A percentile compares a stretch with the other conserved stretches of the same genome.
phyloP scores from a whole-genome alignment of 2,888 invertebrate species.

The Folsomia candida region DNA sequence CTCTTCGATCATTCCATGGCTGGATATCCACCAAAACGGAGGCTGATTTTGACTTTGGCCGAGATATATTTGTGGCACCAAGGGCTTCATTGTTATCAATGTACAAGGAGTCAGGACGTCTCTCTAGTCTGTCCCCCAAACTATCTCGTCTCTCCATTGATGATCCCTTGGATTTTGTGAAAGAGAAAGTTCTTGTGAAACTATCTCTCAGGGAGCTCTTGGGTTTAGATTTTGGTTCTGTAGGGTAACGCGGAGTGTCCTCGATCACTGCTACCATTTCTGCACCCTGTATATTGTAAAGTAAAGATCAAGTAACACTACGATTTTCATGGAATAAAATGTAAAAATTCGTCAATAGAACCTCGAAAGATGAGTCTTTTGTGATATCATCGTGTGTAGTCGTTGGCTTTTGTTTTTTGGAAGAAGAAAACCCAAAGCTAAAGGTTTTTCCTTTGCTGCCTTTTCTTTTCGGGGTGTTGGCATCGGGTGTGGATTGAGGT shows the following conservation, averaged over 20 bases:
- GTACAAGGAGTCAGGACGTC: slow-evolving; percentile 7
- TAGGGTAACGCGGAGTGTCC: background rate
- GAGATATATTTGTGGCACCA: slow-evolving; percentile 5
- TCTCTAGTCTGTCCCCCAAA: slow-evolving; percentile 2
- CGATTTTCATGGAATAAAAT: background rate
- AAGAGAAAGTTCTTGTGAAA: slow-evolving; percentile 31
- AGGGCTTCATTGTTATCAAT: slow-evolving; percentile 27
- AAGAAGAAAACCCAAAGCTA: slow-evolving; percentile 30
- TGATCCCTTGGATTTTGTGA: slow-evolving; percentile 23
- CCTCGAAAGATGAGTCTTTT: background rate
- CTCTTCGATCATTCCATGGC: slow-evolving; percentile 27
- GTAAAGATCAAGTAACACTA: background rate
- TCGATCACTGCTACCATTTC: background rate
- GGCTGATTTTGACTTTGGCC: slow-evolving; percentile 19
- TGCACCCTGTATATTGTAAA: slow-evolving; percentile 5
- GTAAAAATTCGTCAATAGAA: background rate
- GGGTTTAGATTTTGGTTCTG: slow-evolving; percentile 2
- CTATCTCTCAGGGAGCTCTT: slow-evolving; percentile 28
- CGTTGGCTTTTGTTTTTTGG: slow-evolving; percentile 23
- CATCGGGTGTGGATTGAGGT: no score
- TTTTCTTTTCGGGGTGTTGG: slow-evolving; percentile 10
- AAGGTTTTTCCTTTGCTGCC: slow-evolving; percentile 13
- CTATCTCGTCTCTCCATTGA: slow-evolving; percentile 5
- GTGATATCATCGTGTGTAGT: slow-evolving; percentile 7
- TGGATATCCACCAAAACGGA: slow-evolving; percentile 30